Conservation (phyloP, 2,888 invertebrate species). For the Campoplex capitator region DNA sequence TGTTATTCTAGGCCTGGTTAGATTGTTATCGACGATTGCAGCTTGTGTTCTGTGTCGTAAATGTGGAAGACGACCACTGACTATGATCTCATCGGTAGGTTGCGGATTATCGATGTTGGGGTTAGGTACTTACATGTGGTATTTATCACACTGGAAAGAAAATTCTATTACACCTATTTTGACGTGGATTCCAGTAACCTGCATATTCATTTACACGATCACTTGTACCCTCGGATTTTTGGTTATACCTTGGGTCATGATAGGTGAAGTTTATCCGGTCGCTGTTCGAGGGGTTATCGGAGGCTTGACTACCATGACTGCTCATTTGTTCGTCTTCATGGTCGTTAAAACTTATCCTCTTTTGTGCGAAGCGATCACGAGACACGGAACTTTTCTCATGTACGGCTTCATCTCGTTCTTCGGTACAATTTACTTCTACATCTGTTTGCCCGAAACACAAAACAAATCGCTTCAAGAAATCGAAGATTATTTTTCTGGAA, state of each 20-base stretch:
- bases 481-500: conserved; percentile 89
- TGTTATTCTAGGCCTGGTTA: conserved; percentile 87
- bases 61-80: conserved; percentile 88
- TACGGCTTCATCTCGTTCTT: conserved; percentile 88
- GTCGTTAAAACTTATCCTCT: conserved; percentile 89
- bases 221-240: conserved; percentile 89
- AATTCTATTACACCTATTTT: conserved; percentile 83
- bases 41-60: conserved; percentile 88
- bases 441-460: conserved; percentile 89
- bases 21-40: conserved; percentile 87
- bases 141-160: conserved; percentile 85
- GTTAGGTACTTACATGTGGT: conserved; percentile 87
- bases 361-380: conserved; percentile 85
- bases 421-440: conserved; percentile 88
- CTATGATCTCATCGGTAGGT: conserved; percentile 88
- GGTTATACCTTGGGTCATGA: conserved; percentile 91
- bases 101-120: conserved; percentile 88
- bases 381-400: conserved; percentile 88
- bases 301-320: conserved; percentile 89
- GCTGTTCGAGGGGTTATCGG: conserved; percentile 89
- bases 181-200: conserved; percentile 88
- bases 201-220: conserved; percentile 87
- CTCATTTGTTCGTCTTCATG: conserved; percentile 88
- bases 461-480: conserved; percentile 89
- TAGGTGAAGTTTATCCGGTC: conserved; percentile 90